Evolutionary conservation across 2,888 invertebrate genomes (phyloP).

Genomic region (Nymphalis polychloros): DNA sequence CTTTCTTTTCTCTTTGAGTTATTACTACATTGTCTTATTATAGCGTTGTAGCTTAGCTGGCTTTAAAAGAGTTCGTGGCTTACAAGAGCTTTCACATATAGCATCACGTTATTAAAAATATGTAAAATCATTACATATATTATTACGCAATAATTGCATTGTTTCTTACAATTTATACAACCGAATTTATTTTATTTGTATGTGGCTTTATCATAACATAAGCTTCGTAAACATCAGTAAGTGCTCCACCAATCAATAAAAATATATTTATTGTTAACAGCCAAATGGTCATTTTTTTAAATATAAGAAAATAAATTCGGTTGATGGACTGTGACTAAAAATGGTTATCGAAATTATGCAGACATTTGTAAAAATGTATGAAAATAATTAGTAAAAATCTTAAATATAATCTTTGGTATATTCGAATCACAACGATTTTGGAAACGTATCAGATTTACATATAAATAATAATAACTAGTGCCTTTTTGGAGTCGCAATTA

Average conservation of each 20-base stretch:
- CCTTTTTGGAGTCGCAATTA: constrained; percentile 65
- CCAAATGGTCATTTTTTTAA: no score
- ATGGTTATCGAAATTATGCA: no score
- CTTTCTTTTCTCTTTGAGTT: neutral
- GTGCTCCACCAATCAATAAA: no score
- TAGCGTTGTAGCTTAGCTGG: constrained; percentile 24
- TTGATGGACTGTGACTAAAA: no score
- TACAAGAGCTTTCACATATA: constrained; percentile 9
- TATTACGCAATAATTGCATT: neutral
- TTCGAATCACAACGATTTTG: constrained; percentile 55
- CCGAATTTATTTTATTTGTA: neutral
- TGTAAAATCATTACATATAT: constrained; percentile 6
- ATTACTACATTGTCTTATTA: constrained; percentile 11
- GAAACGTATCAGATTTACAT: constrained; percentile 55
- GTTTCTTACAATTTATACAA: no score
- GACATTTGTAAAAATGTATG: neutral
- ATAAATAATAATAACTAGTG: constrained; percentile 64
- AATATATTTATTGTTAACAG: no score
- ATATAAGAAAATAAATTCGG: no score
- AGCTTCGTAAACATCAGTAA: no score
- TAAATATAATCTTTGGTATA: constrained; percentile 23
- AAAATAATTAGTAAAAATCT: constrained; percentile 2
- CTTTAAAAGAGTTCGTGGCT: constrained; percentile 20
- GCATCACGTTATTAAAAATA: constrained; percentile 3
- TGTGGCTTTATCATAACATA: no score